Conservation (phyloP, 2,113 vertebrate species). For the Phyllopteryx taeniolatus region DNA sequence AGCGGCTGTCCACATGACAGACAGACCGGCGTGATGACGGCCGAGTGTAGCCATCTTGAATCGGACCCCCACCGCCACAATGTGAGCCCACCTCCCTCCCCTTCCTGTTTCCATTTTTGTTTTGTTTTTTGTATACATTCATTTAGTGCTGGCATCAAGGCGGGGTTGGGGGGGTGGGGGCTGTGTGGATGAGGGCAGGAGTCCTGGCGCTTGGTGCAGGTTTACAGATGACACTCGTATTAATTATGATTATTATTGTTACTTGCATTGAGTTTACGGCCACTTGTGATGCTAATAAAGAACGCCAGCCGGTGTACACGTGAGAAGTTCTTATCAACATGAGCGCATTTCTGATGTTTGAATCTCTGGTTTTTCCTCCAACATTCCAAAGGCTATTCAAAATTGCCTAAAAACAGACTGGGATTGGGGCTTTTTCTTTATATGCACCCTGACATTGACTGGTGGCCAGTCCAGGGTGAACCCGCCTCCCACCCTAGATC, state of each 20-base stretch:
- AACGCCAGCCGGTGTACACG: neutral
- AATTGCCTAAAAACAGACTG: too few species aligned
- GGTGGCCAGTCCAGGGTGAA: too few species aligned
- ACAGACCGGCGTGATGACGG: constrained; percentile 25
- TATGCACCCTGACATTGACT: too few species aligned
- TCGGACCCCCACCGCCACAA: neutral
- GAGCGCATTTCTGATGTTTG: neutral
- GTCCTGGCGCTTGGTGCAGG: neutral
- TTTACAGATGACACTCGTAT: neutral
- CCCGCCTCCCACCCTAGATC: too few species aligned
- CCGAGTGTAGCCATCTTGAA: constrained; percentile 26
- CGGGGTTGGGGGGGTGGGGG: neutral
- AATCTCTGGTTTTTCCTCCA: too few species aligned
- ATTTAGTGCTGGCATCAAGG: constrained; percentile 3
- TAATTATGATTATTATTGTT: neutral
- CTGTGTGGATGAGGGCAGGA: neutral
- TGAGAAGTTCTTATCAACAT: neutral
- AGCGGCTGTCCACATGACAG: constrained; percentile 15
- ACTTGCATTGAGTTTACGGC: constrained; percentile 7
- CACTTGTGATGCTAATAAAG: constrained; percentile 14
- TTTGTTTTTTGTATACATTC: neutral
- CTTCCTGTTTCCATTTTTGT: neutral
- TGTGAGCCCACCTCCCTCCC: neutral
- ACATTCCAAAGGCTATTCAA: too few species aligned
- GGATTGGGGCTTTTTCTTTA: too few species aligned